These are phyloP conservation scores for Pollenia griseotomentosa DNA, from an alignment of 2,888 invertebrate species.

Conservation along the genomic window DNA sequence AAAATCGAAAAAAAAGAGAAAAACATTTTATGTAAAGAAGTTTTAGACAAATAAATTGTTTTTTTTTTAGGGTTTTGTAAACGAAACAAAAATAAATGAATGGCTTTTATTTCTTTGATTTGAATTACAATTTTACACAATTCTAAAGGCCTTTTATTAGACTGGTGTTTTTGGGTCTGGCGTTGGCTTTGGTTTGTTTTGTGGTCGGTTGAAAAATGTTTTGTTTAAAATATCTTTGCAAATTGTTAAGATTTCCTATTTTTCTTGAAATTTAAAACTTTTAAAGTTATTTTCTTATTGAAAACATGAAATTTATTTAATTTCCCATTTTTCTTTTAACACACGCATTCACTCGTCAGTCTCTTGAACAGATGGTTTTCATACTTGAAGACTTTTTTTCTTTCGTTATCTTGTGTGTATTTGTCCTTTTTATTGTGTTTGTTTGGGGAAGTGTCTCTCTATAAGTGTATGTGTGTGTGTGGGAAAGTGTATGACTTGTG, in stretches of 20 bases:
- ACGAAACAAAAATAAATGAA: conserved; percentile 50
- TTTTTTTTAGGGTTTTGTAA: not conserved
- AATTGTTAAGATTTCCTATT: conserved; percentile 29
- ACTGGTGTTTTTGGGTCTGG: not conserved
- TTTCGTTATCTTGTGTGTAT: not conserved
- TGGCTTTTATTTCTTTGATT: conserved; percentile 54
- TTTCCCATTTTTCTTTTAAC: not conserved
- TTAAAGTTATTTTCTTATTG: conserved; percentile 6
- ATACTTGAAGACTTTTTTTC: not conserved
- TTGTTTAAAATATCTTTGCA: not conserved
- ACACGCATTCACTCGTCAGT: conserved; percentile 10
- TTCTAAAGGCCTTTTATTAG: conserved; percentile 32
- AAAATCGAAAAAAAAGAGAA: not conserved
- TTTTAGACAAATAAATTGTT: conserved; percentile 34
- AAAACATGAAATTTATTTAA: conserved; percentile 24
- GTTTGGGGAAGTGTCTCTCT: not conserved
- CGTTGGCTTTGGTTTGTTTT: not conserved
- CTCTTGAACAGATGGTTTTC: conserved; percentile 34
- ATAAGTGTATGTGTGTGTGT: not conserved
- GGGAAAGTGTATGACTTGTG: not conserved
- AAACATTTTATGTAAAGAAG: conserved; percentile 8
- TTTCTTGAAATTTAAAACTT: not conserved
- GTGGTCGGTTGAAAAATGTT: not conserved
- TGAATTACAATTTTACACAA: conserved; percentile 51
- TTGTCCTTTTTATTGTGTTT: not conserved